Evolutionary conservation across 2,797 vertebrate genomes (phyloP), one percentile per base, ranked within the genome.

Genomic region (Leptatherina wallacei): DNA sequence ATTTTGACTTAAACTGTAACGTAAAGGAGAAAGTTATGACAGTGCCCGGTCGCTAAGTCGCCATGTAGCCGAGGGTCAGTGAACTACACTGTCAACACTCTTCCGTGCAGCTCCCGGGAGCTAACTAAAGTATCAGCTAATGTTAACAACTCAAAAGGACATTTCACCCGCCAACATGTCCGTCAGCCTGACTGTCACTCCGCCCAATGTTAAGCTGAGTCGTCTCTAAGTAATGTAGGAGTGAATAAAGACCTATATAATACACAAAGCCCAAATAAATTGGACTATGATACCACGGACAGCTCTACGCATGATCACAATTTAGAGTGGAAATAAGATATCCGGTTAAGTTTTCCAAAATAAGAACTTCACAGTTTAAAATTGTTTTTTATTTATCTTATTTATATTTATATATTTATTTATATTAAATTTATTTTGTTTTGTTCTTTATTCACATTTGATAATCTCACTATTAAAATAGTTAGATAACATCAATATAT

Each of bases 1-100:
- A 95, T 95, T 61, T 71, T 73, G 35, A 14, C 8, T 29, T 29
- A 65, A 68, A 40, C 3, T 55, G 2, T 32, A 59, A 67, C 1
- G 3, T 5, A 18, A 56, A 8, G 20, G 22, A 4, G 33, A 49
- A 61, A 59, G 36, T 20, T 36, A 5, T 8, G 18, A 18, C 13
- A 16, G 18, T 62, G 9, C 14, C 2, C 38, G 4, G 29, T 24
- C 29, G 27, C 29, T 69, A 85, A 33, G 52, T 86, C n/a, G 16
- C 73, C 85, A 89, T 85, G 51, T 56, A 76, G n/a, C 66, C 33
- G 59, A 75, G 42, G 55, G 75, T 81, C 68, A 69, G 51, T 77
- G 80, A 80, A 81, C 76, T 75, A 18, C 30, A 32, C 71, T 0
- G 73, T 64, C 55, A 65, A 54, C 12, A 61, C 66, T 38, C 33